A percentile compares a stretch with the other conserved stretches of the same genome.
Evolutionary conservation across 2,113 vertebrate species (phyloP).

Genomic region (Rhadina sibilatrix): DNA sequence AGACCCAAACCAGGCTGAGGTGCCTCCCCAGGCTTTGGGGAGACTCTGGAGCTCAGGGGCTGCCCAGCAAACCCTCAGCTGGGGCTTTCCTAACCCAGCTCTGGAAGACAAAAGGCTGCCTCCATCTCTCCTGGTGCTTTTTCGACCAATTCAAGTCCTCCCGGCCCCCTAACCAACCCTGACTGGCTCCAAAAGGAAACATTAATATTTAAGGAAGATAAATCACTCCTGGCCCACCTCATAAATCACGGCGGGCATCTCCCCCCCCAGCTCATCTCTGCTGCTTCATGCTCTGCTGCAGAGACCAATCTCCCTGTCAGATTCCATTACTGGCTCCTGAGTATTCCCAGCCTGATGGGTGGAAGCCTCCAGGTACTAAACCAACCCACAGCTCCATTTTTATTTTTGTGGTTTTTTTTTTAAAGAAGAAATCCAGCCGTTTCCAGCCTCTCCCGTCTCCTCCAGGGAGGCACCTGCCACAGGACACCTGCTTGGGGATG

Average conservation of each 20-base stretch:
- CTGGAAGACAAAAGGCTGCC: neutral
- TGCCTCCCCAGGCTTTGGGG: neutral
- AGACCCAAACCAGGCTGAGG: neutral
- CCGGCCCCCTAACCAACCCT: neutral
- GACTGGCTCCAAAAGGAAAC: neutral
- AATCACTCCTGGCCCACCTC: neutral
- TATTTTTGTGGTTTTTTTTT: neutral
- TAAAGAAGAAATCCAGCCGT: neutral
- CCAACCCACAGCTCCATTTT: neutral
- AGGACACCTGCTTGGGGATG: neutral
- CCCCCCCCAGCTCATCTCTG: neutral
- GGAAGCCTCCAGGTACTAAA: neutral
- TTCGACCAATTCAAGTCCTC: neutral
- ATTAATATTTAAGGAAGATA: slow-evolving; percentile 40
- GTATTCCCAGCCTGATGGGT: neutral
- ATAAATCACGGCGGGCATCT: neutral
- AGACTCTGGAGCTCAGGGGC: neutral
- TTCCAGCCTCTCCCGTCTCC: neutral
- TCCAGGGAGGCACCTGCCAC: neutral
- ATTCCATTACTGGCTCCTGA: neutral
- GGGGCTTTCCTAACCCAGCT: neutral
- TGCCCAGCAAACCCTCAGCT: neutral
- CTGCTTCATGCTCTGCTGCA: neutral
- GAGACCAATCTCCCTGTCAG: neutral
- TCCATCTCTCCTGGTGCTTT: neutral